Base-by-base conservation (phyloP, 92 coral and sea anemone genomes). In the Bergia puertoricense region DNA sequence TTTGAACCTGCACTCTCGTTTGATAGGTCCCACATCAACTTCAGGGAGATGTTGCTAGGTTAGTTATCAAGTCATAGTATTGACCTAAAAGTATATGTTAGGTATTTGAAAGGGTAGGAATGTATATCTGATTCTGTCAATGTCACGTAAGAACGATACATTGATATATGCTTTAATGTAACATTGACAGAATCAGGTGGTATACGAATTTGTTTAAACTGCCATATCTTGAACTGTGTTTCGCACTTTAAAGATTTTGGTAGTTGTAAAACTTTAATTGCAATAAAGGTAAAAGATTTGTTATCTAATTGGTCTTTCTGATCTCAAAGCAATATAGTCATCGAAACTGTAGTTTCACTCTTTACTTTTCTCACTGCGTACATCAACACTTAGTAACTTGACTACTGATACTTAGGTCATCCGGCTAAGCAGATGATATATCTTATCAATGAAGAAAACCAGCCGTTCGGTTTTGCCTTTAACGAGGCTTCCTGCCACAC, bases 41-140 rank as follows among this genome's bases (percentile, higher is more conserved):
- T 97, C 91, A 92, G 98, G 48, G 99, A 97, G 90, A 94, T 97
- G 90, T 93, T 97, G 72, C 88, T 97, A 39, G 99, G 99, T 97
- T 57, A 90, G 96, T 65, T 36, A 10, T 3, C 82, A 57, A 48
- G 69, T 66, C 54, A n/a, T 51, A 22, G 69, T 62, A 54, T 18
- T 66, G 20, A 18, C 1, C 11, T 57, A 9, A 57, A 57, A 57
- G 13, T 16, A 16, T 57, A 16, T 57, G 66, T 62, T 62, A 10
- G 18, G 16, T 10, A 8, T 54, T 54, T 54, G 18, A 54, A 54
- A 62, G 69, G 20, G 69, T 15, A 16, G 69, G 6, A 5, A 3
- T 62, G 6, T 62, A 62, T 2, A 54, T 13, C 59, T 15, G 59
- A 54, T 10, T 54, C 18, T 54, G 18, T 54, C 59, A 54, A 54